phyloP scores from a whole-genome alignment of 2,888 invertebrate species.

The Synanthedon vespiformis region DNA sequence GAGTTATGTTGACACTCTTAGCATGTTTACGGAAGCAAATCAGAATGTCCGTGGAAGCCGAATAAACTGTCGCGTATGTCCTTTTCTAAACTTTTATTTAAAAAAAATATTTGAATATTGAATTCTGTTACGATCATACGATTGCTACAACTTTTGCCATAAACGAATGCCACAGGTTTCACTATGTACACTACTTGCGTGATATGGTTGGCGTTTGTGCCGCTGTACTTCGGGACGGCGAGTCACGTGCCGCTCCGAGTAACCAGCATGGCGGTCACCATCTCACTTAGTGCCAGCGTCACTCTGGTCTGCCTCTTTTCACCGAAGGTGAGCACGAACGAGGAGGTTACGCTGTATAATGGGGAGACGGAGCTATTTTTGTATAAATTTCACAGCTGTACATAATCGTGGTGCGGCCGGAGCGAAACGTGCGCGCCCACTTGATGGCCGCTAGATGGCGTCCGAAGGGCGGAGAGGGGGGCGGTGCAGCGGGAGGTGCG shows the following conservation, averaged over 20 bases:
- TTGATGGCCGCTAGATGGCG: constrained; percentile 44
- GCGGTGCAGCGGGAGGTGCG: constrained; percentile 23
- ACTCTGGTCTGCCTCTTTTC: constrained; percentile 87
- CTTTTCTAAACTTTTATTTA: too few species aligned
- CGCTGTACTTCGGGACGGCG: constrained; percentile 89
- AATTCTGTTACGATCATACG: too few species aligned
- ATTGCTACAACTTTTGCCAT: too few species aligned
- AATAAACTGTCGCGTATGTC: too few species aligned
- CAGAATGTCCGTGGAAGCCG: too few species aligned
- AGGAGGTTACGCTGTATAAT: neutral
- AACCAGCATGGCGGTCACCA: constrained; percentile 89
- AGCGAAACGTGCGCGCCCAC: constrained; percentile 49
- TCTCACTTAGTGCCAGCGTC: constrained; percentile 87
- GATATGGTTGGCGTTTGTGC: constrained; percentile 93
- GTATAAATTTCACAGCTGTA: constrained; percentile 30
- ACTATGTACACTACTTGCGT: constrained; percentile 95
- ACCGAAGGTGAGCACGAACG: constrained; percentile 73
- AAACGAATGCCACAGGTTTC: constrained; percentile 75
- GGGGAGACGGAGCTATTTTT: constrained; percentile 30
- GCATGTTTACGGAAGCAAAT: too few species aligned
- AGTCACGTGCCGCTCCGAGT: constrained; percentile 85
- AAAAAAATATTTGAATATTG: too few species aligned
- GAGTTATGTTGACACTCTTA: too few species aligned
- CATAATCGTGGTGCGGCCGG: constrained; percentile 47
- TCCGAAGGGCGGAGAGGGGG: constrained; percentile 14